These are phyloP conservation scores for Melospiza georgiana DNA, from an alignment of 2,113 vertebrate species.

Conservation along the genomic window DNA sequence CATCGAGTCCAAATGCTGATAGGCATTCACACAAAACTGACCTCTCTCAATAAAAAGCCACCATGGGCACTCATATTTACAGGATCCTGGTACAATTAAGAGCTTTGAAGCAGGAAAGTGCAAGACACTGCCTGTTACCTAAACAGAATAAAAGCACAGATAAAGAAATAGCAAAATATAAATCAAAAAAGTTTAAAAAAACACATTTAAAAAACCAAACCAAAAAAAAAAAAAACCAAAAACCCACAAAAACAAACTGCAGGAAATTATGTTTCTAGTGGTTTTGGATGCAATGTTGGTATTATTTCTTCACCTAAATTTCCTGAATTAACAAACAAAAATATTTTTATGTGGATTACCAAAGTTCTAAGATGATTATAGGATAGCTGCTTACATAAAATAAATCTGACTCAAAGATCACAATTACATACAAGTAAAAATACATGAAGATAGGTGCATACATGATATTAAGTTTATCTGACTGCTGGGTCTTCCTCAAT, in stretches of 20 bases:
- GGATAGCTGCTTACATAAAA: background rate
- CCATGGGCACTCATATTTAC: background rate
- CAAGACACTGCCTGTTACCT: background rate
- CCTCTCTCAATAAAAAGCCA: background rate
- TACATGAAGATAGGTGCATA: background rate
- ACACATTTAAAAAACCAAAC: background rate
- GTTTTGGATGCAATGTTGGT: background rate
- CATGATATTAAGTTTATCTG: background rate
- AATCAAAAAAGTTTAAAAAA: background rate
- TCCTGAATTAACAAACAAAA: background rate
- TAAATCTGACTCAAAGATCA: background rate
- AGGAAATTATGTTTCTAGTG: background rate
- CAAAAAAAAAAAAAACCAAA: background rate
- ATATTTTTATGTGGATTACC: background rate
- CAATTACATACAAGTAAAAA: background rate
- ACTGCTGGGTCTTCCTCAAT: background rate
- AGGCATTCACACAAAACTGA: background rate
- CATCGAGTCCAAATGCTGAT: fast-evolving
- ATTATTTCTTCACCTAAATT: background rate
- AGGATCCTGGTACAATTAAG: fast-evolving
- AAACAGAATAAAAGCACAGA: background rate
- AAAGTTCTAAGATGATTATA: background rate
- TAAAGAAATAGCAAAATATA: background rate
- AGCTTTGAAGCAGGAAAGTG: background rate
- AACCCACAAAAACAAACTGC: background rate